Evolutionary conservation across 1,140 invertebrate species (phyloP).

Genomic region (Heliconius melpomene): DNA sequence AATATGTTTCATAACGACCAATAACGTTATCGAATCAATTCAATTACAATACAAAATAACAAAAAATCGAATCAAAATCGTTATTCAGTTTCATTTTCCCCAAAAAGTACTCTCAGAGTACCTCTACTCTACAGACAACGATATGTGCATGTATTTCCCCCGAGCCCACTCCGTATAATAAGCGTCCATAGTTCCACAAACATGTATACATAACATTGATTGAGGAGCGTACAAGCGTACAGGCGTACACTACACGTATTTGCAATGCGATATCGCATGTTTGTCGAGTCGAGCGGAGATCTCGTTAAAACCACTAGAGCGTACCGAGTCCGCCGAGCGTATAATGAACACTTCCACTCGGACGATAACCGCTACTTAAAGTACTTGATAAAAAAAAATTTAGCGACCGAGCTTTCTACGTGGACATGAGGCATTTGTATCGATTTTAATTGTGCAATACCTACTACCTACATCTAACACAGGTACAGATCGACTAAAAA

Average conservation of each 20-base stretch:
- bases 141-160: not conserved
- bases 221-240: not conserved
- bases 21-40: not conserved
- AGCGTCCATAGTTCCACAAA: conserved; percentile 7
- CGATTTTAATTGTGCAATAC: conserved; percentile 49
- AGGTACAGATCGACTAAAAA: not conserved
- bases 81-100: not conserved
- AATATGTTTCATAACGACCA: not conserved
- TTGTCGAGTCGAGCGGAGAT: conserved; percentile 62
- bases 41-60: not conserved
- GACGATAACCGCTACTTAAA: conserved; percentile 68
- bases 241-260: conserved; percentile 19
- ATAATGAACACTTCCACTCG: conserved; percentile 76
- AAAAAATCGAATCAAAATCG: not conserved
- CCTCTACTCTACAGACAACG: not conserved
- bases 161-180: conserved; percentile 3
- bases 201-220: conserved; percentile 11
- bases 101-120: not conserved
- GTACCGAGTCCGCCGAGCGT: conserved; percentile 62
- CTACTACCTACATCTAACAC: not conserved
- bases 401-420: conserved; percentile 68
- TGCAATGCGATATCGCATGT: conserved; percentile 34
- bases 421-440: conserved; percentile 59
- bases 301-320: conserved; percentile 68
- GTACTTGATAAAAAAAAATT: conserved; percentile 56